phyloP scores from a whole-genome alignment of 2,797 vertebrate species.

The Lycodopsis pacificus region DNA sequence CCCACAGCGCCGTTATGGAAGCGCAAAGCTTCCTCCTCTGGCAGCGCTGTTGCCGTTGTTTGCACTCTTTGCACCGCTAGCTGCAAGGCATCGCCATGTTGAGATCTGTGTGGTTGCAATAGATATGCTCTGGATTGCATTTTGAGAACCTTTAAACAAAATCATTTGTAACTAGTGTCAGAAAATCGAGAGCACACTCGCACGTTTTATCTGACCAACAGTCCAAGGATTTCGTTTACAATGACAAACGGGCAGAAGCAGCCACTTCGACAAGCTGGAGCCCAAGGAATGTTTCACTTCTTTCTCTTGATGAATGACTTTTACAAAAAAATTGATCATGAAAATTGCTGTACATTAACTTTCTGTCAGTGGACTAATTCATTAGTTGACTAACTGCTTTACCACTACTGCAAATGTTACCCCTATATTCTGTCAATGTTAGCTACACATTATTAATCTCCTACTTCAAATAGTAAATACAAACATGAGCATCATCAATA shows the following conservation, averaged over 20 bases:
- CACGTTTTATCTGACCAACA: not conserved
- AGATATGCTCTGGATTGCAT: too few relatives aligned
- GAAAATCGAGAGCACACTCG: not conserved
- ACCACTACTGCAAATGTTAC: not conserved
- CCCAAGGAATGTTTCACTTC: not conserved
- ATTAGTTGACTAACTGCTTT: not conserved
- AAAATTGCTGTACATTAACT: not conserved
- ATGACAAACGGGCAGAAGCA: not conserved
- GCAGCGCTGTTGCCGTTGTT: too few relatives aligned
- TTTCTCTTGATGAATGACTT: not conserved
- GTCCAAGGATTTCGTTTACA: not conserved
- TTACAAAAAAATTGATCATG: not conserved
- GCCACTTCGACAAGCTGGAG: not conserved
- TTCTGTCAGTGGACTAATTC: not conserved
- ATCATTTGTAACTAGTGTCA: not conserved
- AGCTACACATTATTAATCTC: slow-evolving; percentile 4
- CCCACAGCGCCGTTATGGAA: too few relatives aligned
- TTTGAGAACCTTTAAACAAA: not conserved
- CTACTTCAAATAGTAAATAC: not conserved
- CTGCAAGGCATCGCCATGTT: too few relatives aligned
- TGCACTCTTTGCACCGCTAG: too few relatives aligned
- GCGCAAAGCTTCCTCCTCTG: too few relatives aligned
- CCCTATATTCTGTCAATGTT: not conserved
- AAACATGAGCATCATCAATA: not conserved
- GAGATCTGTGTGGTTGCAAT: too few relatives aligned